Percentiles rank a stretch among this genome's conserved stretches.
These are phyloP conservation scores for Pangasius mekongensis DNA, from an alignment of 2,797 vertebrate species.

Conservation along the genomic window DNA sequence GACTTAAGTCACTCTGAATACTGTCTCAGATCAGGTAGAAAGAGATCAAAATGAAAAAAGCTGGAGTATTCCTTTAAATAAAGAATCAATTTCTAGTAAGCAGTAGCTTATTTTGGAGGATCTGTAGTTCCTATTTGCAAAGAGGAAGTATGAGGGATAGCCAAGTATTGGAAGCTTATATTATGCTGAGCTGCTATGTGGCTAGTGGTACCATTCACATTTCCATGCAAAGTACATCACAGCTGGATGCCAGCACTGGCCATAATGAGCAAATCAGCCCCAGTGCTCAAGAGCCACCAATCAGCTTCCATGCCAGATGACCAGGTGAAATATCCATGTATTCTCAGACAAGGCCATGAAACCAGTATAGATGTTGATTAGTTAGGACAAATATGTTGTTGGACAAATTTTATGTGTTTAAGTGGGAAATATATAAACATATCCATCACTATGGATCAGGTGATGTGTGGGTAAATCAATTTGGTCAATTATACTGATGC, in stretches of 20 bases:
- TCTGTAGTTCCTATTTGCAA: background rate
- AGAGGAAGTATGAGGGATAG: background rate
- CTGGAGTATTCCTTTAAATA: background rate
- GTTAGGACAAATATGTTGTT: background rate
- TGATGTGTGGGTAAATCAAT: background rate
- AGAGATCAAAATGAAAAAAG: background rate
- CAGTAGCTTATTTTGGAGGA: background rate
- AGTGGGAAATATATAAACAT: background rate
- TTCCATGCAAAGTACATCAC: conserved; percentile 38
- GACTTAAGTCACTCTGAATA: background rate
- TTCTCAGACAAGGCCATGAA: conserved; percentile 28
- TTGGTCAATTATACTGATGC: background rate
- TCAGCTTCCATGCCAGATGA: conserved; percentile 8
- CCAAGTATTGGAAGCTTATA: background rate
- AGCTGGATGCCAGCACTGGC: conserved; percentile 37
- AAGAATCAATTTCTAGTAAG: background rate
- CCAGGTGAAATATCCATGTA: background rate
- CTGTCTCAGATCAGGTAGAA: background rate
- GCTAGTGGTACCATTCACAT: conserved; percentile 21
- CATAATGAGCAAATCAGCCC: conserved; percentile 43
- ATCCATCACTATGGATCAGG: background rate
- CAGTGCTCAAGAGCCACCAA: conserved; percentile 5
- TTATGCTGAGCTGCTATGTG: background rate
- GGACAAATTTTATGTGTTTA: background rate
- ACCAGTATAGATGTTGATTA: conserved; percentile 32